Percentiles rank a stretch among this genome's conserved stretches.
Evolutionary conservation across 2,113 vertebrate species (phyloP).

Genomic region (Bos javanicus): DNA sequence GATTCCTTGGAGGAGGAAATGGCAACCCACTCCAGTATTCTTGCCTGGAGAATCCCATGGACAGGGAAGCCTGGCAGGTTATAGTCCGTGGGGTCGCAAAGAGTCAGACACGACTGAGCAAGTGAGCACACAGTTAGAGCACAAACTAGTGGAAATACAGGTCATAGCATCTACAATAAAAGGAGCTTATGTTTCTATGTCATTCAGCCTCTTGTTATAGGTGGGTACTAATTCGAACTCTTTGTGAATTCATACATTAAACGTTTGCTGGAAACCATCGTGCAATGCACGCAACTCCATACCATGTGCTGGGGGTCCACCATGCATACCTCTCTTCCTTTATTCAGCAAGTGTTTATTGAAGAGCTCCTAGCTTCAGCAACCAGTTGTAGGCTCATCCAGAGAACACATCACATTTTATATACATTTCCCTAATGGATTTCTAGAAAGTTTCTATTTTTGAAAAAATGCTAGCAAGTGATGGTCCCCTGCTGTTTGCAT

Average conservation of each 20-base stretch:
- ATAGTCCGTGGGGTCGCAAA: neutral
- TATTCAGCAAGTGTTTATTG: neutral
- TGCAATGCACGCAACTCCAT: accelerated
- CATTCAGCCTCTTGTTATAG: neutral
- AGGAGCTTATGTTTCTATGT: accelerated
- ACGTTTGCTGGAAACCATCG: accelerated
- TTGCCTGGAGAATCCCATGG: neutral
- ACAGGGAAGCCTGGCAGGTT: neutral
- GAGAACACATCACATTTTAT: neutral
- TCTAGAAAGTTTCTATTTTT: neutral
- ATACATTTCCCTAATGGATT: neutral
- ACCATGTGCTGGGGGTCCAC: accelerated
- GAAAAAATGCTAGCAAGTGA: neutral
- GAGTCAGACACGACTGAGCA: neutral
- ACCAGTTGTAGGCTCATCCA: too few species aligned
- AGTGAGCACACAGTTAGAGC: neutral
- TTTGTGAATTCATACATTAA: neutral
- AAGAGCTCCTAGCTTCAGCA: neutral
- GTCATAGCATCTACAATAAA: neutral
- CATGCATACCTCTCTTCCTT: neutral
- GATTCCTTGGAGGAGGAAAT: neutral
- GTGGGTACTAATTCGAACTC: neutral
- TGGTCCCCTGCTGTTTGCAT: neutral
- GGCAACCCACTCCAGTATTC: neutral
- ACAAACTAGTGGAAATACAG: neutral